Evolutionary conservation across 2,113 vertebrate genomes (phyloP).

Genomic region (Petrocephalus microphthalmus): DNA sequence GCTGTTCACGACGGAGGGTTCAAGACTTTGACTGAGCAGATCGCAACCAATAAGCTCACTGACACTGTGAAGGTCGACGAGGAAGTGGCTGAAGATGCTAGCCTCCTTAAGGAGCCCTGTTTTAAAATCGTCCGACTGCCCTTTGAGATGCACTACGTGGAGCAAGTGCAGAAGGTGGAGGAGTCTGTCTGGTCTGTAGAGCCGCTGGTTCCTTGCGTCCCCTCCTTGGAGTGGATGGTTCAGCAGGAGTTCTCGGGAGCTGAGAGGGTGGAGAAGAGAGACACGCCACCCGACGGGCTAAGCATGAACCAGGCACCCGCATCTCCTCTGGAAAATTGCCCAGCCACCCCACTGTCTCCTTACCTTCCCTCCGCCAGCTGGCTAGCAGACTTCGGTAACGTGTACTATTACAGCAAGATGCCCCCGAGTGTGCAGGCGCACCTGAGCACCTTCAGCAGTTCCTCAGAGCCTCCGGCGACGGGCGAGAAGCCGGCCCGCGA

Average conservation of each 20-base stretch:
- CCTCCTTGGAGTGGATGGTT: slow-evolving; percentile 38
- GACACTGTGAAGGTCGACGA: neutral
- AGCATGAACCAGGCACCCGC: neutral
- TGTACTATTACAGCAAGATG: slow-evolving; percentile 38
- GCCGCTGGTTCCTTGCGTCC: slow-evolving; percentile 36
- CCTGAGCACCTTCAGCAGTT: neutral
- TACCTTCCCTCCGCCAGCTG: slow-evolving; percentile 55
- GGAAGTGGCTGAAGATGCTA: neutral
- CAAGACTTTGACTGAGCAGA: neutral
- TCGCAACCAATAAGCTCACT: neutral
- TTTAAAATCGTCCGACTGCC: slow-evolving; percentile 48
- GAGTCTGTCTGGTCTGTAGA: slow-evolving; percentile 56
- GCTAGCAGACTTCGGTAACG: slow-evolving; percentile 50
- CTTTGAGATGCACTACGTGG: slow-evolving; percentile 46
- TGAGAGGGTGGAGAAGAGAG: neutral
- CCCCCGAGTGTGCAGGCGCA: slow-evolving; percentile 39
- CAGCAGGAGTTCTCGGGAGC: slow-evolving; percentile 28
- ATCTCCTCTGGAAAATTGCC: neutral
- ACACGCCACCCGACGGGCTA: slow-evolving; percentile 9
- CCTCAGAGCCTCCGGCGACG: slow-evolving; percentile 17
- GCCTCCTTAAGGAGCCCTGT: slow-evolving; percentile 16
- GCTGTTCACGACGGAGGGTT: neutral
- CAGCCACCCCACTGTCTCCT: slow-evolving; percentile 30
- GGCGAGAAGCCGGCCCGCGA: neutral
- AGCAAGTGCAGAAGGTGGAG: slow-evolving; percentile 53